phyloP scores from a whole-genome alignment of 2,888 invertebrate genomes.

The Amblyteles armatorius region DNA sequence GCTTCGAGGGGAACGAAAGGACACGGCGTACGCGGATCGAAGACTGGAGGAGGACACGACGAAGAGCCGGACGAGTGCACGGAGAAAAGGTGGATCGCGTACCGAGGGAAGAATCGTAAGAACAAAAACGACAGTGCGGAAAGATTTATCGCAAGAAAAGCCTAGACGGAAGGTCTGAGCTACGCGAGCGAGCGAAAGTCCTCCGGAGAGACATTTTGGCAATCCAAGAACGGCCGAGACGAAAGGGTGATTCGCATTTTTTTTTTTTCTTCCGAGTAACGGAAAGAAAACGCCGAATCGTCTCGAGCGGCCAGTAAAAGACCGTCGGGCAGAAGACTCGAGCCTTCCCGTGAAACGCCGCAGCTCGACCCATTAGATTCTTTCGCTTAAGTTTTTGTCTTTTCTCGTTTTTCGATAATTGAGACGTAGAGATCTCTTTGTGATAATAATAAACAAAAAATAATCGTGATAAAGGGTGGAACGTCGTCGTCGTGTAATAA shows the following conservation, averaged over 20 bases:
- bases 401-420: neutral
- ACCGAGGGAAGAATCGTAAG: neutral
- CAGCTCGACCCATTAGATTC: constrained; percentile 27
- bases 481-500: constrained; percentile 21
- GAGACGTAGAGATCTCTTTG: constrained; percentile 21
- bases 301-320: neutral
- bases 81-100: neutral
- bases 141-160: neutral
- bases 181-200: neutral
- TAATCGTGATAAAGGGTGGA: constrained; percentile 57
- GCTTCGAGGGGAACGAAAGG: constrained; percentile 3
- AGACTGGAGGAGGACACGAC: constrained; percentile 5
- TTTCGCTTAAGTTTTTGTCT: neutral
- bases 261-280: neutral
- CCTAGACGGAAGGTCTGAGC: neutral
- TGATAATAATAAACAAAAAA: constrained; percentile 41
- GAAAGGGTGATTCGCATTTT: constrained; percentile 15
- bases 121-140: neutral
- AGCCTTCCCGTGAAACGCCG: constrained; percentile 18
- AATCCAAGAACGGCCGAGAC: neutral
- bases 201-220: neutral
- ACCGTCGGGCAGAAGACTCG: neutral
- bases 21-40: neutral
- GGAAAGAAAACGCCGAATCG: neutral
- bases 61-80: constrained; percentile 16